phyloP scores from a whole-genome alignment of 2,113 vertebrate species.

The Piaya cayana region DNA sequence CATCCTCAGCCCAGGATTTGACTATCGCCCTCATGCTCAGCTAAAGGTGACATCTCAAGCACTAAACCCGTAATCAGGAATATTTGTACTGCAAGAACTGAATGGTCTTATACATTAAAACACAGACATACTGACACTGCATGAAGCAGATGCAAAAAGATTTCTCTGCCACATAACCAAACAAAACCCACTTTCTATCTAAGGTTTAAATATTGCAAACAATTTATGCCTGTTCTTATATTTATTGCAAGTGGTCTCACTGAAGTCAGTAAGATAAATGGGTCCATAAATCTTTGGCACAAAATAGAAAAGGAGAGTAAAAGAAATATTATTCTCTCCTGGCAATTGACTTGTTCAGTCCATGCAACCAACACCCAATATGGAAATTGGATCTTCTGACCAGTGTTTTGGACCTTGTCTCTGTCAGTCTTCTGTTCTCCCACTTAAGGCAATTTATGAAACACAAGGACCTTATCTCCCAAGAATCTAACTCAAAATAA shows the following conservation, averaged over 20 bases:
- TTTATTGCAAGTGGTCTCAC: not conserved
- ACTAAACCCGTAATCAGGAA: not conserved
- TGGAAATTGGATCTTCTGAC: not conserved
- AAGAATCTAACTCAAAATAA: not conserved
- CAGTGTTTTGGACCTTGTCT: not conserved
- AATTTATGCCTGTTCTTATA: not conserved
- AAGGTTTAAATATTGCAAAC: not conserved
- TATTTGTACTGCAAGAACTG: not conserved
- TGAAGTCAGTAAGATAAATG: constrained; percentile 14
- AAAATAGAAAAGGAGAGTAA: not conserved
- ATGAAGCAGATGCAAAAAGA: not conserved
- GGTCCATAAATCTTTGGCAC: constrained; percentile 4
- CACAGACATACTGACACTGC: not conserved
- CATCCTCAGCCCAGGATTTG: not conserved
- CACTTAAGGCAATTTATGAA: not conserved
- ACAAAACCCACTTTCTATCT: not conserved
- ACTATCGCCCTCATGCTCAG: not conserved
- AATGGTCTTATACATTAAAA: not conserved
- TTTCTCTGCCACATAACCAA: not conserved
- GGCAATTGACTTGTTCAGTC: not conserved
- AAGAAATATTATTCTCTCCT: not conserved
- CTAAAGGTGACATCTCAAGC: not conserved
- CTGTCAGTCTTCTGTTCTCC: not conserved
- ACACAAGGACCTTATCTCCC: not conserved
- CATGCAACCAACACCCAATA: not conserved